Conservation (phyloP, 1,140 invertebrate species). For the Drosophila murphyi region DNA sequence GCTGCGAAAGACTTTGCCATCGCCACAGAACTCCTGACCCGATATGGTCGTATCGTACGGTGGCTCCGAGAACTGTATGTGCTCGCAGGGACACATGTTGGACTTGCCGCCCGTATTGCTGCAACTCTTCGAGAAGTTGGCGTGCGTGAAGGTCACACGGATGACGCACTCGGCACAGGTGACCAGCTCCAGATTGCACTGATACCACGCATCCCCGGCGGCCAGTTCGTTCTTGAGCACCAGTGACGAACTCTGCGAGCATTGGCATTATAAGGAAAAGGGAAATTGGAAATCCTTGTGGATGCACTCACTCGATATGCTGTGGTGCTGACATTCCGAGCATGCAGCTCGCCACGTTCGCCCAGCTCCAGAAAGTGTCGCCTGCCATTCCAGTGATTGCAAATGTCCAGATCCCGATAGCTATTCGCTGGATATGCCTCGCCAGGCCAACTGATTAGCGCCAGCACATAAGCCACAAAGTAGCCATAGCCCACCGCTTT, state of each 20-base stretch:
- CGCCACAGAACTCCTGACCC: slow-evolving; percentile 87
- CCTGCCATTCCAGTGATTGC: slow-evolving; percentile 86
- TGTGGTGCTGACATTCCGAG: slow-evolving; percentile 85
- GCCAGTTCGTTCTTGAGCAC: slow-evolving; percentile 53
- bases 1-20: slow-evolving; percentile 87
- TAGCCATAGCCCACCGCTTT: slow-evolving; percentile 60
- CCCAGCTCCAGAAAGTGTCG: slow-evolving; percentile 87
- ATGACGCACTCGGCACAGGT: slow-evolving; percentile 90
- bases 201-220: slow-evolving; percentile 83
- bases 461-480: slow-evolving; percentile 54
- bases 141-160: slow-evolving; percentile 86
- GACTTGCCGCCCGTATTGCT: slow-evolving; percentile 69
- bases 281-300: background rate
- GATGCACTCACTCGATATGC: slow-evolving; percentile 71
- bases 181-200: slow-evolving; percentile 89
- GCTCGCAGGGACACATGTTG: slow-evolving; percentile 87
- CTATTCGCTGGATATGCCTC: slow-evolving; percentile 68
- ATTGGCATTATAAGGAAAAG: background rate
- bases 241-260: slow-evolving; percentile 66
- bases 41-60: slow-evolving; percentile 87
- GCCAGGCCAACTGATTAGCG: slow-evolving; percentile 48
- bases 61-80: slow-evolving; percentile 89
- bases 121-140: slow-evolving; percentile 85
- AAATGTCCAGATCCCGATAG: slow-evolving; percentile 86
- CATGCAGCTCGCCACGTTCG: slow-evolving; percentile 86